These are phyloP conservation scores for Micropoecilia bifurca DNA, from an alignment of 2,797 vertebrate species.

Conservation along the genomic window DNA sequence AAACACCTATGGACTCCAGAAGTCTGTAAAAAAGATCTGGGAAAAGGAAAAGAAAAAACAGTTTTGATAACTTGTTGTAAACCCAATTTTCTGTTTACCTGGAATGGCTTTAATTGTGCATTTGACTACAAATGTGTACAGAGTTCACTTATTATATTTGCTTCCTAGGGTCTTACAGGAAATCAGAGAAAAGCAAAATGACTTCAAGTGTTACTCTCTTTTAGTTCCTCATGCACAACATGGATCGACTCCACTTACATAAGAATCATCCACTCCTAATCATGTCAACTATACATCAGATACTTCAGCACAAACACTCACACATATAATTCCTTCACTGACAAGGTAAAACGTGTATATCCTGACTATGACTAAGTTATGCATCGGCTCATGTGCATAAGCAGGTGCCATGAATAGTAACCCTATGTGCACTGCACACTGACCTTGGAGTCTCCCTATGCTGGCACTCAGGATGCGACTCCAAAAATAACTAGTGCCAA, in stretches of 20 bases:
- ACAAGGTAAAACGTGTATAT: conserved; percentile 33
- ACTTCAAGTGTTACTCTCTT: background rate
- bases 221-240: background rate
- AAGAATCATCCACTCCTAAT: background rate
- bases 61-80: background rate
- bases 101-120: background rate
- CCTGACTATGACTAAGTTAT: conserved; percentile 31
- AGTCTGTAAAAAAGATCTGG: background rate
- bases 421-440: conserved; percentile 47
- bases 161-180: background rate
- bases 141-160: background rate
- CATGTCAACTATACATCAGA: background rate
- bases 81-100: background rate
- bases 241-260: background rate
- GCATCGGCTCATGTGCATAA: conserved; percentile 39
- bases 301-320: background rate
- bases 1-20: background rate
- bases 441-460: conserved; percentile 75
- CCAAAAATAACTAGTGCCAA: conserved; percentile 73
- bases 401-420: conserved; percentile 46
- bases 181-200: background rate
- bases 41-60: background rate
- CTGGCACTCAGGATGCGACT: conserved; percentile 73
- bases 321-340: conserved; percentile 21
- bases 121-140: background rate